Base-by-base conservation (phyloP, 2,113 vertebrate genomes). In the Neomonachus schauinslandi region DNA sequence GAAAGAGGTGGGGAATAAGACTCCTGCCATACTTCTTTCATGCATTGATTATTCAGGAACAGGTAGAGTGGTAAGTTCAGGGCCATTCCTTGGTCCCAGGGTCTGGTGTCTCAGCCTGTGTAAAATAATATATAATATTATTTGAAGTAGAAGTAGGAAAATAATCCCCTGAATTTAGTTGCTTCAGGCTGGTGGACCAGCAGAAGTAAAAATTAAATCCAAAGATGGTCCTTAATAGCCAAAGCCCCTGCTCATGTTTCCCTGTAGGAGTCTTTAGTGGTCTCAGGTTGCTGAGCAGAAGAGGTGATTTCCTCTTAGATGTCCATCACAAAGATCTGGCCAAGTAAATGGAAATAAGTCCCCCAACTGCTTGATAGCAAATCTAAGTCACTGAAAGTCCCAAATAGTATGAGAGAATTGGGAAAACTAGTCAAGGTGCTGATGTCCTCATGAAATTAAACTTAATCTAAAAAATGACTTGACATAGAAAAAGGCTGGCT, bases 191-290 rank as follows among this genome's bases (percentile, higher is more conserved):
- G 24, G 8, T 80, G 4, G 11, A 31, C 22, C 33, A 90, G 28
- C 22, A 71, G 33, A 89, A 96, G 79, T 92, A 87, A 80, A 96
- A 93, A 71, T 61, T 65, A 85, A 84, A 77, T 89, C 31, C 19
- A 87, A 93, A 76, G 39, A 71, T 26, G 39, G 39, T 65, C 31
- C 49, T 85, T 79, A 65, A 61, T 14, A 39, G 2, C 24, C 16
- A 26, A 18, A 84, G 51, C n/a, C 57, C 22, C 21, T 81, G 31
- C n/a, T 42, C 61, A 33, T 5, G 2, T 55, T 86, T 83, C n/a
- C 55, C 46, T 89, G 49, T 4, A 72, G 74, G 21, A 74, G 51
- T 42, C 46, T 65, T 91, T 11, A 33, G 24, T 33, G 22, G 33
- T 18, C 16, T 61, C 19, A 26, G 1, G 15, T 9, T 69, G 57